Conservation (phyloP, 1,140 invertebrate genomes). For the Episyrphus balteatus region DNA sequence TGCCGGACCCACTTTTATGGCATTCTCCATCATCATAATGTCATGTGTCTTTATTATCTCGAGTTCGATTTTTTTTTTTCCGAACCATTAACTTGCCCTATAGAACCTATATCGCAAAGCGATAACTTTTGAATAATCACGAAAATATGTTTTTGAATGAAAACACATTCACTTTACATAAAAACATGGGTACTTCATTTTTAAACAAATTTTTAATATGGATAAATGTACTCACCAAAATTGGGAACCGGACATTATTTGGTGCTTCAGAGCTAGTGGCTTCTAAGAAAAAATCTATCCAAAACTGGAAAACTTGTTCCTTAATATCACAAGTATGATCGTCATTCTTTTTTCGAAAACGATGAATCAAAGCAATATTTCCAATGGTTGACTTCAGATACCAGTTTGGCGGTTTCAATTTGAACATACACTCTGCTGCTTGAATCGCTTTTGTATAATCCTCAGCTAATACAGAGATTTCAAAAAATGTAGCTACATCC, state of each 20-base stretch:
- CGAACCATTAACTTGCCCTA: no score
- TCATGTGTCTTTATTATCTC: no score
- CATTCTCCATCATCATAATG: no score
- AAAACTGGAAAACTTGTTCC: conserved; percentile 88
- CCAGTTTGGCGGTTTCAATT: conserved; percentile 97
- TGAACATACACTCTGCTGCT: conserved; percentile 98
- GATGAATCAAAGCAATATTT: conserved; percentile 92
- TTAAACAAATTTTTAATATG: no score
- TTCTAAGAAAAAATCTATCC: conserved; percentile 98
- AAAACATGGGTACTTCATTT: no score
- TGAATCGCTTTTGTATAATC: conserved; percentile 96
- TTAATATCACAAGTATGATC: conserved; percentile 57
- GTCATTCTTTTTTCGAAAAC: conserved; percentile 74
- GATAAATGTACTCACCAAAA: conserved; percentile 33
- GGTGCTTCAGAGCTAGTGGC: conserved; percentile 63
- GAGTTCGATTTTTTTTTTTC: no score
- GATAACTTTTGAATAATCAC: no score
- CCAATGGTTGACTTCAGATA: conserved; percentile 97
- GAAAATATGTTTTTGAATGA: no score
- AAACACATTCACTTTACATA: no score
- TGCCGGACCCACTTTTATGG: no score
- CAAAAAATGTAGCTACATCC: conserved; percentile 99
- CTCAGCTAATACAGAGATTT: conserved; percentile 94
- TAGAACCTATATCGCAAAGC: no score
- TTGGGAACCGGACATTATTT: conserved; percentile 80